phyloP scores from a whole-genome alignment of 2,113 vertebrate species.

The Neolamprologus tretocephalus region DNA sequence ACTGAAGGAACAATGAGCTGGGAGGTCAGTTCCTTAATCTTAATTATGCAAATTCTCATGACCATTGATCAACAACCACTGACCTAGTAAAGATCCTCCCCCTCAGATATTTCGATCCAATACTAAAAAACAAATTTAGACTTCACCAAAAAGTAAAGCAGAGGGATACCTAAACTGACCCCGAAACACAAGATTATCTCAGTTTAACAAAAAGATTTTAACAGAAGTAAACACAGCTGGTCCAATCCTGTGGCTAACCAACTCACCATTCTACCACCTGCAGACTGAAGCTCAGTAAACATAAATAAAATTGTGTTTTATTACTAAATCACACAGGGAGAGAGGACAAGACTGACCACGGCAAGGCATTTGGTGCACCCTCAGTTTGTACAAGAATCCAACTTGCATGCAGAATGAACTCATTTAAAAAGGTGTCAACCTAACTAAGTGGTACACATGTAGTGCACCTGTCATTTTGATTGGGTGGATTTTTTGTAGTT shows the following conservation, averaged over 20 bases:
- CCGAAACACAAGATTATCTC: neutral
- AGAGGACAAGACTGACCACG: neutral
- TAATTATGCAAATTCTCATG: neutral
- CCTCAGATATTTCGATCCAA: rapidly evolving
- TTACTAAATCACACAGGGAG: neutral
- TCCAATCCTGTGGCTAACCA: neutral
- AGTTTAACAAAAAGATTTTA: neutral
- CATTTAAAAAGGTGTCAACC: neutral
- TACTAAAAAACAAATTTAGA: neutral
- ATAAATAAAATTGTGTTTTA: neutral
- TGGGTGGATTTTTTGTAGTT: neutral
- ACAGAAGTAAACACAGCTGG: neutral
- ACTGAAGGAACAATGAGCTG: neutral
- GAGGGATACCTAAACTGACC: neutral
- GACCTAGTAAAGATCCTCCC: neutral
- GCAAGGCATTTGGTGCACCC: neutral
- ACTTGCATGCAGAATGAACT: neutral
- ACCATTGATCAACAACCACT: neutral
- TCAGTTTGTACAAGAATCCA: neutral
- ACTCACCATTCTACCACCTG: neutral
- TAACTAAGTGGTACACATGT: neutral
- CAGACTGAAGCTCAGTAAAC: neutral
- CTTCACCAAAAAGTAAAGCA: neutral
- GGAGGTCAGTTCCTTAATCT: rapidly evolving
- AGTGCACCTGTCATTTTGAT: neutral